These are phyloP conservation scores for Ennomos quercinarius DNA, from an alignment of 2,888 invertebrate species.

Conservation along the genomic window DNA sequence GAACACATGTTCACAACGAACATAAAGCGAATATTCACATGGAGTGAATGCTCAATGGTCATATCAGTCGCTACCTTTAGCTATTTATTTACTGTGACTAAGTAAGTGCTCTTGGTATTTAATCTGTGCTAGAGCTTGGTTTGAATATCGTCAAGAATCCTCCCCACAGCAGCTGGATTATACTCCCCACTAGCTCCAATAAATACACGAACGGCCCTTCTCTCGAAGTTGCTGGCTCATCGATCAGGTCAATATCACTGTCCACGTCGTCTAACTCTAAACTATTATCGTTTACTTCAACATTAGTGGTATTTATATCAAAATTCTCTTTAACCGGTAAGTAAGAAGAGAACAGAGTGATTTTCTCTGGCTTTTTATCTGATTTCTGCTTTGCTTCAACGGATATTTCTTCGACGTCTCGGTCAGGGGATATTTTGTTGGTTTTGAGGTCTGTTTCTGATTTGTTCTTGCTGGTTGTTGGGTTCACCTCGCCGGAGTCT, in stretches of 20 bases:
- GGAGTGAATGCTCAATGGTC: too few relatives aligned
- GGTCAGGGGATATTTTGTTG: conserved; percentile 52
- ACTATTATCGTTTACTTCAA: conserved; percentile 5
- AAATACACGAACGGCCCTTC: conserved; percentile 58
- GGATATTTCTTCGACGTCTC: conserved; percentile 73
- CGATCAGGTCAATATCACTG: conserved; percentile 47
- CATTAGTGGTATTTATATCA: conserved; percentile 2
- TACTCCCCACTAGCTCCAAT: conserved; percentile 67
- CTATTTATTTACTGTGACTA: too few relatives aligned
- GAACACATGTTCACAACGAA: too few relatives aligned
- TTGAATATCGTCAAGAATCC: conserved; percentile 61
- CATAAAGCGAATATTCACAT: too few relatives aligned
- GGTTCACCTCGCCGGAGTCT: conserved; percentile 7
- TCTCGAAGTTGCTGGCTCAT: conserved; percentile 24
- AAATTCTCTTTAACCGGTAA: conserved; percentile 47
- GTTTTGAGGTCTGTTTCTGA: conserved; percentile 6
- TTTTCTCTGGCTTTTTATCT: conserved; percentile 73
- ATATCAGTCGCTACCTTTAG: too few relatives aligned
- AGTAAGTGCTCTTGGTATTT: too few relatives aligned
- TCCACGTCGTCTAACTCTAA: conserved; percentile 40
- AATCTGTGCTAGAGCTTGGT: conserved; percentile 30
- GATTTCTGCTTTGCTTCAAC: conserved; percentile 55
- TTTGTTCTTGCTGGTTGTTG: conserved; percentile 2
- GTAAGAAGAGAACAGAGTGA: conserved; percentile 65
- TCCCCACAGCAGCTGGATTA: conserved; percentile 67